Evolutionary conservation across 1,140 invertebrate species (phyloP).

Genomic region (Protaetia brevitarsis): DNA sequence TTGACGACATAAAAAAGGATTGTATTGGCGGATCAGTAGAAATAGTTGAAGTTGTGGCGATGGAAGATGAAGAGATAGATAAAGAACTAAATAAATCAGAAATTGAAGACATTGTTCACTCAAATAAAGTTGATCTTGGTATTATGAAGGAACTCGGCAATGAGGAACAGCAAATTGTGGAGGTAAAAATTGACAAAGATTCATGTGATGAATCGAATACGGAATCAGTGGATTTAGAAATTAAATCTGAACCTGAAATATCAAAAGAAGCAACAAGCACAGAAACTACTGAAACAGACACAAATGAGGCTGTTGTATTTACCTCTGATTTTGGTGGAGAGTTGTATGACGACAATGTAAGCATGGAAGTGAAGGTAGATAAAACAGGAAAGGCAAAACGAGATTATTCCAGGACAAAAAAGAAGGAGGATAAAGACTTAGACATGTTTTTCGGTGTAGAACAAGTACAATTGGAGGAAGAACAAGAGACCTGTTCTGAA

Average conservation of each 20-base stretch:
- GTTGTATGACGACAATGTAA: conserved; percentile 56
- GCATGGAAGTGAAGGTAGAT: conserved; percentile 54
- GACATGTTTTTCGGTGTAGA: conserved; percentile 47
- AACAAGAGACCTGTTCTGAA: conserved; percentile 26
- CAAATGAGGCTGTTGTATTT: conserved; percentile 31
- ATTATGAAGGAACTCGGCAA: neutral
- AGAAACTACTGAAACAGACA: conserved; percentile 25
- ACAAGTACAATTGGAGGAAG: conserved; percentile 45
- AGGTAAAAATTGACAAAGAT: conserved; percentile 27
- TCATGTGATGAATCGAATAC: conserved; percentile 16
- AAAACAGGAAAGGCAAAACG: conserved; percentile 47
- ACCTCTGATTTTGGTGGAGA: conserved; percentile 41
- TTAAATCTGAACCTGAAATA: conserved; percentile 33
- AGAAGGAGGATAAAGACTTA: conserved; percentile 43
- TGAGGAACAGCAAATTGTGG: conserved; percentile 27
- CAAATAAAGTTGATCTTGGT: conserved; percentile 23
- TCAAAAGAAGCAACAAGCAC: conserved; percentile 6
- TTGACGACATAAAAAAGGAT: conserved; percentile 21
- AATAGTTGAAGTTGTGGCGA: conserved; percentile 40
- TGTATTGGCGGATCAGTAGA: conserved; percentile 26
- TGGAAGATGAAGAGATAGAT: conserved; percentile 45
- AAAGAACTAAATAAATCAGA: conserved; percentile 45
- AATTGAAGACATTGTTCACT: conserved; percentile 41
- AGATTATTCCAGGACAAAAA: conserved; percentile 1
- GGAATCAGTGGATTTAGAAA: conserved; percentile 34